phyloP scores from a whole-genome alignment of 2,113 vertebrate genomes.

The Psophia crepitans region DNA sequence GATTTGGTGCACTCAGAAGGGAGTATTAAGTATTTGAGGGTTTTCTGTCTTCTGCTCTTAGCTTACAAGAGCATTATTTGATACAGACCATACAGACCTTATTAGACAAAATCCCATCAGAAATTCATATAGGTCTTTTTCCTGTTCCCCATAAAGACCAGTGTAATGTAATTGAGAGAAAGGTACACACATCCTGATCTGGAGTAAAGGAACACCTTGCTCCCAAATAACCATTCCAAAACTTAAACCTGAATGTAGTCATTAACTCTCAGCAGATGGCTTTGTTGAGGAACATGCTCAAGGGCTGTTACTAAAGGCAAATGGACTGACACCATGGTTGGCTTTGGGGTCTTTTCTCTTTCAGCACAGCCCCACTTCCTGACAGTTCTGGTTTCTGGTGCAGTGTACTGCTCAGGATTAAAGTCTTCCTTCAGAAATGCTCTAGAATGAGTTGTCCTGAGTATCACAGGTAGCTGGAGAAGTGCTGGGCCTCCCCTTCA shows the following conservation, averaged over 20 bases:
- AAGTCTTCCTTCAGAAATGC: not conserved
- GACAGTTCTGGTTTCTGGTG: not conserved
- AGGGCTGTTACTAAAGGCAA: not conserved
- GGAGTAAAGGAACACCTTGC: not conserved
- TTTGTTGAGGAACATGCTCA: not conserved
- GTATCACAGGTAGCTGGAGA: not conserved
- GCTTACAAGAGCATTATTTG: not conserved
- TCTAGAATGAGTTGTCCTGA: not conserved
- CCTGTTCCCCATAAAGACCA: not conserved
- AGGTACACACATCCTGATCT: not conserved
- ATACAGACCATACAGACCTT: not conserved
- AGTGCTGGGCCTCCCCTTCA: not conserved
- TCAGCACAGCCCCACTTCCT: not conserved
- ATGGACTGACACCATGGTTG: accelerated
- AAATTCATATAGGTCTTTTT: not conserved
- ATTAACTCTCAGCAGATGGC: not conserved
- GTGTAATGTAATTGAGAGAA: not conserved
- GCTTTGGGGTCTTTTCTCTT: not conserved
- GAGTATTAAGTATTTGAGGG: not conserved
- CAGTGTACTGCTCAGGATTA: not conserved
- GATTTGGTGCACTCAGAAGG: not conserved
- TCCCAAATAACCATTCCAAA: not conserved
- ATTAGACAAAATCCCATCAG: not conserved
- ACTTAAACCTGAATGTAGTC: not conserved
- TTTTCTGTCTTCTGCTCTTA: not conserved